Conservation (phyloP, 2,888 invertebrate genomes). For the Subacronicta megacephala region DNA sequence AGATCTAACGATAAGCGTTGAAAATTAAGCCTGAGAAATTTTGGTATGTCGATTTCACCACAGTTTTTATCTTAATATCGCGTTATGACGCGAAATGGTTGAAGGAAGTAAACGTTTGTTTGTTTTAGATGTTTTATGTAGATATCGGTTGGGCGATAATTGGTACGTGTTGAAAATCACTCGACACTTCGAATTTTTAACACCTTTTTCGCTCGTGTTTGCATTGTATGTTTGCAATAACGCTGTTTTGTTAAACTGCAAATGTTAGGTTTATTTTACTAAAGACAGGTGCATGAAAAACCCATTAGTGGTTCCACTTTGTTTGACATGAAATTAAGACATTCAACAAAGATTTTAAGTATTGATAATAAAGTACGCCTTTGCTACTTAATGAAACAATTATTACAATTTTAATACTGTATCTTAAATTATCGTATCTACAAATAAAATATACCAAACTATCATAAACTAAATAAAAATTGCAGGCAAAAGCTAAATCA, state of each 20-base stretch:
- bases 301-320: constrained; percentile 56
- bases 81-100: constrained; percentile 41
- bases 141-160: constrained; percentile 83
- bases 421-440: background rate
- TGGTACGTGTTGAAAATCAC: constrained; percentile 82
- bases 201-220: constrained; percentile 78
- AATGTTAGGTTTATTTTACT: constrained; percentile 70
- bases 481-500: constrained; percentile 51
- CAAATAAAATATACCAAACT: constrained; percentile 31
- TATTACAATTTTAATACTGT: too few species aligned
- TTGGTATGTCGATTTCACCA: constrained; percentile 30
- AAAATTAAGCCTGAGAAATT: constrained; percentile 24
- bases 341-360: background rate
- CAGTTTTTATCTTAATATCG: constrained; percentile 9
- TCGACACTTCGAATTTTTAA: constrained; percentile 77
- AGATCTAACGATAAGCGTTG: constrained; percentile 45
- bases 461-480: constrained; percentile 43
- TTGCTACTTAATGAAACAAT: too few species aligned
- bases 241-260: constrained; percentile 74
- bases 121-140: constrained; percentile 66
- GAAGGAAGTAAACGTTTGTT: constrained; percentile 75
- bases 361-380: constrained; percentile 13
- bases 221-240: constrained; percentile 77
- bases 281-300: constrained; percentile 75
- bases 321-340: constrained; percentile 35